phyloP scores from a whole-genome alignment of 2,797 vertebrate genomes.

The Ctenopoma kingsleyae region DNA sequence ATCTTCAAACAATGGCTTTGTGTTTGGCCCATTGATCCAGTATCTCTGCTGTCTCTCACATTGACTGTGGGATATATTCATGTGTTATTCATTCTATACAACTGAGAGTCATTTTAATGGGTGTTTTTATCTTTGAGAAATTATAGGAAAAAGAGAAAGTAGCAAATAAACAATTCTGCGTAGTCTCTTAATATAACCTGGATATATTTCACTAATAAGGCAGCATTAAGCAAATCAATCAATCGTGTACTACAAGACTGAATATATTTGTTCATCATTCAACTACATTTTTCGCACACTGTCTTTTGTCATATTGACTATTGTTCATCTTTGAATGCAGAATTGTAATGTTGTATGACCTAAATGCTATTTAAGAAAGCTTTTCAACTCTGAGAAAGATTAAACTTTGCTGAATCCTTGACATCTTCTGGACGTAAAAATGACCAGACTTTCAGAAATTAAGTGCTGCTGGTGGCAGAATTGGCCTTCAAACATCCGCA shows the following conservation, averaged over 20 bases:
- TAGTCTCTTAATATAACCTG: constrained; percentile 4
- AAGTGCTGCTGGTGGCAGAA: neutral
- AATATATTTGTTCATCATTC: neutral
- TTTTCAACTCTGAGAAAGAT: neutral
- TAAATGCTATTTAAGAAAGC: constrained; percentile 8
- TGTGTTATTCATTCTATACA: constrained; percentile 31
- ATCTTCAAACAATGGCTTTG: constrained; percentile 50
- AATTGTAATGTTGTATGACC: neutral
- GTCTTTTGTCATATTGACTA: neutral
- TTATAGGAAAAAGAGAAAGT: neutral
- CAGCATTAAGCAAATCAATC: neutral
- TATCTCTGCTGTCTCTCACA: constrained; percentile 29
- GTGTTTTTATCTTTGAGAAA: constrained; percentile 1
- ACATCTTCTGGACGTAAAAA: constrained; percentile 16
- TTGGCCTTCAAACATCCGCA: constrained; percentile 10
- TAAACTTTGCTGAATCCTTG: constrained; percentile 26
- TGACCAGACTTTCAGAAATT: constrained; percentile 13
- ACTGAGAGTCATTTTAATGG: constrained; percentile 19
- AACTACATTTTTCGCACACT: neutral
- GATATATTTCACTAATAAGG: neutral
- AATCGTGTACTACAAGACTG: neutral
- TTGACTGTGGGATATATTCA: constrained; percentile 60
- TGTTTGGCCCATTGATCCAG: constrained; percentile 48
- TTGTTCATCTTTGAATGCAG: neutral
- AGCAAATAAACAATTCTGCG: neutral